A percentile compares a stretch with the other conserved stretches of the same genome.
Evolutionary conservation across 2,797 vertebrate genomes (phyloP).

Genomic region (Acanthurus tractus): DNA sequence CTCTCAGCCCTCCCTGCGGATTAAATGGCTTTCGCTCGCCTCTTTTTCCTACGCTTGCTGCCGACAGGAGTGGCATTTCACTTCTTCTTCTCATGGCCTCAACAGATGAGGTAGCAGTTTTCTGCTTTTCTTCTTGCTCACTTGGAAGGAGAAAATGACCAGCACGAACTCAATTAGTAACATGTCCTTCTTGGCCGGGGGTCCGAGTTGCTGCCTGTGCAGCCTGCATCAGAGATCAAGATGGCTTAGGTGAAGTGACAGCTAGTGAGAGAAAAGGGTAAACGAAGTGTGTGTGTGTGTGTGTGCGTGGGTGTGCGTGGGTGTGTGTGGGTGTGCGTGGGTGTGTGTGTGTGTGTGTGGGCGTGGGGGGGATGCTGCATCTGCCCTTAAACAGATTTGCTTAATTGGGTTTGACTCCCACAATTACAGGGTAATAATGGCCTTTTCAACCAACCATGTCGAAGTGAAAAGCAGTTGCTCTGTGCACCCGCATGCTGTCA

Average conservation of each 20-base stretch:
- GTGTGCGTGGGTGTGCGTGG: not conserved
- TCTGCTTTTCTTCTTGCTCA: constrained; percentile 90
- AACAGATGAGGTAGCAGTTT: constrained; percentile 81
- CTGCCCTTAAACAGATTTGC: constrained; percentile 88
- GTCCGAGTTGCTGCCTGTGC: constrained; percentile 52
- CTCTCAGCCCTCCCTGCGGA: constrained; percentile 71
- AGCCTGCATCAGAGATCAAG: constrained; percentile 58
- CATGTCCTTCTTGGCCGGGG: constrained; percentile 73
- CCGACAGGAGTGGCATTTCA: constrained; percentile 70
- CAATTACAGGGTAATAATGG: constrained; percentile 85
- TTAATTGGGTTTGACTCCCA: constrained; percentile 90
- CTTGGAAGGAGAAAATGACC: constrained; percentile 90
- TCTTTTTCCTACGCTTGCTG: constrained; percentile 69
- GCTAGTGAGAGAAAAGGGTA: constrained; percentile 71
- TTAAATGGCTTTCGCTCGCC: constrained; percentile 78
- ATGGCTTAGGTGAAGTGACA: constrained; percentile 60
- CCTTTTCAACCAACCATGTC: constrained; percentile 77
- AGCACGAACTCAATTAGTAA: constrained; percentile 90
- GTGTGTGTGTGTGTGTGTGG: no score
- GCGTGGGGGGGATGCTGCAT: constrained; percentile 72
- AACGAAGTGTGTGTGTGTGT: constrained; percentile 50
- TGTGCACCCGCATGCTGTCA: constrained; percentile 74
- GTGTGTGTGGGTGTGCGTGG: no score
- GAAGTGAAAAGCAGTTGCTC: constrained; percentile 78
- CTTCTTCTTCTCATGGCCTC: constrained; percentile 65